These are phyloP conservation scores for Elgaria multicarinata DNA, from an alignment of 2,113 vertebrate species.

Conservation along the genomic window DNA sequence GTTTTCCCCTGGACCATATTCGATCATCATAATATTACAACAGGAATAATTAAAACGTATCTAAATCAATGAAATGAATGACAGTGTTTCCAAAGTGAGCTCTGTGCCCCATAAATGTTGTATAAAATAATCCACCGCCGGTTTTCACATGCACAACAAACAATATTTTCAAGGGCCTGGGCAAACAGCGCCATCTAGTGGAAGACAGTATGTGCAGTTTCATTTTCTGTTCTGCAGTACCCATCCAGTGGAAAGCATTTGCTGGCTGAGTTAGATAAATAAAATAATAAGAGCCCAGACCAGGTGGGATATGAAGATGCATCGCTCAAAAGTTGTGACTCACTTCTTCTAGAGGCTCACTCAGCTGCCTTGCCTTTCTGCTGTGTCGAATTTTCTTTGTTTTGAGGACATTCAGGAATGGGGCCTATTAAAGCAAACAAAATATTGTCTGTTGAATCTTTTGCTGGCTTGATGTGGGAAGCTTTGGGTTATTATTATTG, in stretches of 20 bases:
- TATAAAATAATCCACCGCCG: conserved; percentile 33
- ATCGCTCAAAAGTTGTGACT: no score
- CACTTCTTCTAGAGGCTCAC: not conserved
- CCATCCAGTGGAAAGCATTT: not conserved
- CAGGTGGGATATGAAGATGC: no score
- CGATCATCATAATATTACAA: conserved; percentile 53
- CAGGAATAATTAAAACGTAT: conserved; percentile 67
- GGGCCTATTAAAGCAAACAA: not conserved
- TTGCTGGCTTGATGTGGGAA: not conserved
- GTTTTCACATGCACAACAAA: conserved; percentile 5
- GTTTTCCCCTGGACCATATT: conserved; percentile 61
- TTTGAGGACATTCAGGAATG: not conserved
- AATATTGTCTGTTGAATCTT: not conserved
- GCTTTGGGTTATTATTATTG: not conserved
- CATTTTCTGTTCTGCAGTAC: no score
- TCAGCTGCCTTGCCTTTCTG: not conserved
- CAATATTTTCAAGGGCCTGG: conserved; percentile 39
- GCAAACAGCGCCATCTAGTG: conserved; percentile 76
- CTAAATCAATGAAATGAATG: conserved; percentile 72
- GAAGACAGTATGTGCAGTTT: fast-evolving
- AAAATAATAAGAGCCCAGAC: not conserved
- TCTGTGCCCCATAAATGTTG: conserved; percentile 72
- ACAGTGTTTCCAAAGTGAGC: conserved; percentile 70
- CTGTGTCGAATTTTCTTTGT: not conserved
- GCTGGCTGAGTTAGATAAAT: not conserved